Conservation (phyloP, 2,797 vertebrate genomes). For the Propithecus deckenii region DNA sequence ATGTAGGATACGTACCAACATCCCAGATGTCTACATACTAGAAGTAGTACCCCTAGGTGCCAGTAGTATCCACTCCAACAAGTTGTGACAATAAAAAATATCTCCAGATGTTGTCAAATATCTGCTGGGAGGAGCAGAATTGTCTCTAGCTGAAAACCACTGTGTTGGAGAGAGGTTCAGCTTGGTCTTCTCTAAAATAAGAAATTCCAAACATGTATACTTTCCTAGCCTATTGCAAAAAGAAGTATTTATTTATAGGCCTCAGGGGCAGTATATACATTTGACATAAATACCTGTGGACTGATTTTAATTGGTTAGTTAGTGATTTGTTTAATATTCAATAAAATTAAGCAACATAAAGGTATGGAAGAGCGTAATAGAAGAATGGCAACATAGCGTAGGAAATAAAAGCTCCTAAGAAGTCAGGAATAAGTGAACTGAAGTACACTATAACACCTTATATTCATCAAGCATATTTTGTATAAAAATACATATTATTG, state of each 20-base stretch:
- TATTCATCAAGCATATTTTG: not conserved
- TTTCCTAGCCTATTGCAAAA: not conserved
- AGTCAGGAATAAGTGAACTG: not conserved
- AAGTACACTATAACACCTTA: not conserved
- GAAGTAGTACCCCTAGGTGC: not conserved
- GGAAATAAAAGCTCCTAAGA: not conserved
- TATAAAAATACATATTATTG: not conserved
- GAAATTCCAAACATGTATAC: not conserved
- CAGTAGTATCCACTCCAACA: not conserved
- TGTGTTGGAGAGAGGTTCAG: not conserved
- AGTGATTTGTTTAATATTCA: conserved; percentile 12
- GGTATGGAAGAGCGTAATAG: not conserved
- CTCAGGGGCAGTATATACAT: not conserved
- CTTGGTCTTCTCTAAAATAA: not conserved
- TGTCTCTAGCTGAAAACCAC: not conserved
- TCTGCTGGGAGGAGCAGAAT: not conserved
- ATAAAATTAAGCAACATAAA: not conserved
- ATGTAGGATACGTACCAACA: not conserved
- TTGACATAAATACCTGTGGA: not conserved
- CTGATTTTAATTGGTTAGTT: conserved; percentile 1
- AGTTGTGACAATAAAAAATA: not conserved
- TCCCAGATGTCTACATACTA: not conserved
- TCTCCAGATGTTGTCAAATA: not conserved
- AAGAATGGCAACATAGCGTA: not conserved
- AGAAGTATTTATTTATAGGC: not conserved